These are phyloP conservation scores for Oxyscelio sp. DNA, from an alignment of 2,888 invertebrate genomes.

Conservation along the genomic window DNA sequence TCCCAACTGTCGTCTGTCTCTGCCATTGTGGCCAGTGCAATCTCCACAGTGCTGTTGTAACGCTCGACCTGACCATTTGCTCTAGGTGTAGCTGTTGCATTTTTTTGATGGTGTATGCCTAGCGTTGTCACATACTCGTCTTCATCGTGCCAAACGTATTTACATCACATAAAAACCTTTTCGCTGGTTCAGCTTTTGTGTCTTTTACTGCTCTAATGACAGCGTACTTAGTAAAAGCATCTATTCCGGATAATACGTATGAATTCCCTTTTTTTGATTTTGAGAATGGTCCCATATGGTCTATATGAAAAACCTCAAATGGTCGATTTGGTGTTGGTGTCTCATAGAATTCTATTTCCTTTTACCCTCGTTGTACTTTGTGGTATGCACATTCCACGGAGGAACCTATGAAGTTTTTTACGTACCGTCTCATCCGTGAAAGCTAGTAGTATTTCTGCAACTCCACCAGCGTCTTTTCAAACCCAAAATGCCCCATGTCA, in stretches of 20 bases:
- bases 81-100: background rate
- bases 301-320: constrained; percentile 23
- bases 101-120: background rate
- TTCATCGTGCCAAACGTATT: background rate
- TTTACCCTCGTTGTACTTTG: background rate
- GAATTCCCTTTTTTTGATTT: background rate
- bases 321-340: constrained; percentile 2
- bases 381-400: constrained; percentile 15
- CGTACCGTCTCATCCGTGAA: background rate
- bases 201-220: constrained; percentile 3
- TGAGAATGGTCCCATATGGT: constrained; percentile 9
- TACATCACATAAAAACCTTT: background rate
- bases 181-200: background rate
- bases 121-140: background rate
- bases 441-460: constrained; percentile 20
- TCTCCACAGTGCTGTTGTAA: background rate
- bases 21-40: background rate
- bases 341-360: background rate
- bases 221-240: constrained; percentile 30
- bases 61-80: constrained; percentile 26
- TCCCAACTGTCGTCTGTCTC: constrained; percentile 12
- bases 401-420: constrained; percentile 1
- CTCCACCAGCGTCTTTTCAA: constrained; percentile 25
- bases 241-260: background rate
- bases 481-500: constrained; percentile 18